A percentile compares a stretch with the other conserved stretches of the same genome.
These are phyloP conservation scores for Hozukius guyotensis DNA, from an alignment of 2,797 vertebrate species.

Conservation along the genomic window DNA sequence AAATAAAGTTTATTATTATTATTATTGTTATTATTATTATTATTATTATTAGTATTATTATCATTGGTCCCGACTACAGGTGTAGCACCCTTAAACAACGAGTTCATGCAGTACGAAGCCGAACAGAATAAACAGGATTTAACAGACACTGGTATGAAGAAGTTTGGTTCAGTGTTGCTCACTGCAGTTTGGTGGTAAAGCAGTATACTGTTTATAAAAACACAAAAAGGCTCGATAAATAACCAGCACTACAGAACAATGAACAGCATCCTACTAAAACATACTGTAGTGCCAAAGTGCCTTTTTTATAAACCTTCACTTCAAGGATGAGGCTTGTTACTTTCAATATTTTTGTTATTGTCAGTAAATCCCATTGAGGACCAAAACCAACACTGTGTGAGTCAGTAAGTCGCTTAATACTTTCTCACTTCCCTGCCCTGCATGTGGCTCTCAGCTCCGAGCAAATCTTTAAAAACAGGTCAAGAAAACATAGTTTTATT, in stretches of 20 bases:
- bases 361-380: background rate
- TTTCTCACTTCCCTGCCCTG: background rate
- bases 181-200: background rate
- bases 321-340: background rate
- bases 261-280: background rate
- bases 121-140: background rate
- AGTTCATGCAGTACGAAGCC: background rate
- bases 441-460: background rate
- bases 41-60: too few relatives aligned
- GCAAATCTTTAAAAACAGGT: conserved; percentile 1
- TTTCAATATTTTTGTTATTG: too few relatives aligned
- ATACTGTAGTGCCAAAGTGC: background rate
- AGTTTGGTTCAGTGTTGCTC: background rate
- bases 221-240: background rate
- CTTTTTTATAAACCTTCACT: background rate
- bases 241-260: background rate
- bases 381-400: background rate
- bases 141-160: background rate
- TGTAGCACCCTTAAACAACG: background rate
- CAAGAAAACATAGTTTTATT: background rate
- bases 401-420: background rate
- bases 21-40: too few relatives aligned
- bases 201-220: background rate
- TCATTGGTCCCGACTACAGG: background rate
- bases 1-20: too few relatives aligned